Percentiles rank a stretch among this genome's conserved stretches.
phyloP scores from a whole-genome alignment of 2,113 vertebrate species.

The Cisticola juncidis region DNA sequence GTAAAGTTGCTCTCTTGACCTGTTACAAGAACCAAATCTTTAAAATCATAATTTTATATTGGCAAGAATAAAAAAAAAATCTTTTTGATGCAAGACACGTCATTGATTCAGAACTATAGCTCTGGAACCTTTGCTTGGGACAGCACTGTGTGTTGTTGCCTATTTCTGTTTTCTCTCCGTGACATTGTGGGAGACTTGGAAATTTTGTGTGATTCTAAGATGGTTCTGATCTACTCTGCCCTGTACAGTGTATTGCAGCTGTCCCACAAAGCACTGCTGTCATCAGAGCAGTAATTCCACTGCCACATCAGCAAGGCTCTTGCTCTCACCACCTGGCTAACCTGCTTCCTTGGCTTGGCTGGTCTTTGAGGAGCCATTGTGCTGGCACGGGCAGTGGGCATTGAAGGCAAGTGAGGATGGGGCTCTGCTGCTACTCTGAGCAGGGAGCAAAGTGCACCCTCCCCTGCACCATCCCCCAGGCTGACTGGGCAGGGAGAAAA shows the following conservation, averaged over 20 bases:
- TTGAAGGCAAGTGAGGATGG: neutral
- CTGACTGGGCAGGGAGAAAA: neutral
- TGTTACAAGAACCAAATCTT: neutral
- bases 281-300: neutral
- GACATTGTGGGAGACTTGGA: neutral
- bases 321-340: neutral
- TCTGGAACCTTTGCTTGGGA: neutral
- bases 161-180: neutral
- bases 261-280: neutral
- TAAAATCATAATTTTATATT: neutral
- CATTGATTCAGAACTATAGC: neutral
- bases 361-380: neutral
- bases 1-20: neutral
- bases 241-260: neutral
- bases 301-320: neutral
- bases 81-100: neutral
- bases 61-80: neutral
- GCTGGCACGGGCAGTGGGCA: accelerated
- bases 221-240: neutral
- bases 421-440: neutral
- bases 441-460: neutral
- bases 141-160: neutral
- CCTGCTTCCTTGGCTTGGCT: neutral
- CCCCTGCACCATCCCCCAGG: neutral
- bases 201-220: neutral